Evolutionary conservation across 2,113 vertebrate species (phyloP), one percentile per base, ranked within the genome.

Genomic region (Siniperca knerii): DNA sequence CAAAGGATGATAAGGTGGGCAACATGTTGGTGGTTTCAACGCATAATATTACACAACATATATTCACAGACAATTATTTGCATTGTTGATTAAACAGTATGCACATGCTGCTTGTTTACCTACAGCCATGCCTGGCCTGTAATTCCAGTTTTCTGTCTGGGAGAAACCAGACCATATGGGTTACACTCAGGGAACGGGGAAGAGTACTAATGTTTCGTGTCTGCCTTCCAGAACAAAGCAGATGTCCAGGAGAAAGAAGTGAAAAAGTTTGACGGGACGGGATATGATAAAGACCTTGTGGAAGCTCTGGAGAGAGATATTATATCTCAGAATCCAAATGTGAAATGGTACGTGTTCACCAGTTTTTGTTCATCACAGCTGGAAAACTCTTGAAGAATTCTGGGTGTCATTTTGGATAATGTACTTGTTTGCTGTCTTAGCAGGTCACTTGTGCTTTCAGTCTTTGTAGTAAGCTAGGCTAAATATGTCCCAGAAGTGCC

Each of bases 301-400:
- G 98, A 99, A 87, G 95, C 97, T 81, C 94, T 99, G 94, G 98
- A 99, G 93, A 96, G 97, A 95, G 98, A 99, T 89, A 99, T 99
- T 7, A 98, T 99, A 93, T 99, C 98, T 84, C 97, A 98, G 92
- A 98, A 99, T 92, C 98, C 98, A 71, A 99, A 98, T 74, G 94
- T 99, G 64, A 97, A 97, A 93, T 99, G 98, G 98, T 99, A 90
- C 82, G 96, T 89, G 21, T 60, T 65, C 8, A 3, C 37, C 5
- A 2, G 4, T n/a, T 61, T 57, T 1, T 25, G 1, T 50, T 69
- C 66, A 52, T 61, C 9, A 58, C n/a, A 60, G 10, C 2, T 62
- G 18, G 15, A 35, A 6, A 8, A 37, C 25, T 18, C 16, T 15
- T 29, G 57, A 29, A 15, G 57, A 29, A 13, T n/a, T 2, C 7